These are phyloP conservation scores for Halesus radiatus DNA, from an alignment of 1,140 invertebrate genomes.

Conservation along the genomic window DNA sequence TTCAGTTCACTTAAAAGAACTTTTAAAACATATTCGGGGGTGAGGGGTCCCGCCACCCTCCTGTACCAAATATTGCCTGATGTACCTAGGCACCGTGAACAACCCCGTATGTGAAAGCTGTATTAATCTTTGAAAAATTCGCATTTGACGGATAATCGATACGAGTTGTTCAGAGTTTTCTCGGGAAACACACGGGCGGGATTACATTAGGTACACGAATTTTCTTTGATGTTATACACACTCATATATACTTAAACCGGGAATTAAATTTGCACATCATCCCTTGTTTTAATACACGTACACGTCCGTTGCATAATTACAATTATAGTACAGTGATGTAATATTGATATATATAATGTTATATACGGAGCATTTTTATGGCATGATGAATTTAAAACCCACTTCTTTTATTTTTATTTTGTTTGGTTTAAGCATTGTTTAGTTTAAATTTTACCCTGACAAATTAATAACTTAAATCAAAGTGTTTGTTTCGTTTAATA, in stretches of 20 bases:
- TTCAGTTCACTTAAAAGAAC: conserved; percentile 36
- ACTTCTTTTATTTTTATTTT: too few species aligned
- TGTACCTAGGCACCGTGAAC: not conserved
- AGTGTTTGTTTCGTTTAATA: too few species aligned
- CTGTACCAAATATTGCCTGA: not conserved
- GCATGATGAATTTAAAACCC: too few species aligned
- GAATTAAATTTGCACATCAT: not conserved
- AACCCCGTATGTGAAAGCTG: conserved; percentile 21
- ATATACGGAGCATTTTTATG: too few species aligned
- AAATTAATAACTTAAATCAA: too few species aligned
- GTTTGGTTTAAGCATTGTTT: too few species aligned
- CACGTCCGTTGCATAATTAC: too few species aligned
- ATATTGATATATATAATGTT: too few species aligned
- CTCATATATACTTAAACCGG: too few species aligned
- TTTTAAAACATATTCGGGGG: conserved; percentile 39
- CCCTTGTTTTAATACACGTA: too few species aligned
- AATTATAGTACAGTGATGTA: too few species aligned
- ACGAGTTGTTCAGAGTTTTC: conserved; percentile 31
- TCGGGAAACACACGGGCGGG: not conserved
- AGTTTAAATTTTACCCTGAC: too few species aligned
- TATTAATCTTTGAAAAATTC: conserved; percentile 50
- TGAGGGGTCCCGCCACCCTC: not conserved
- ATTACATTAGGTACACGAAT: not conserved
- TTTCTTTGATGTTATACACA: not conserved
- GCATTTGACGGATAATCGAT: conserved; percentile 47